Conservation (phyloP, 2,888 invertebrate species). For the Coronaproctus castanopsis region DNA sequence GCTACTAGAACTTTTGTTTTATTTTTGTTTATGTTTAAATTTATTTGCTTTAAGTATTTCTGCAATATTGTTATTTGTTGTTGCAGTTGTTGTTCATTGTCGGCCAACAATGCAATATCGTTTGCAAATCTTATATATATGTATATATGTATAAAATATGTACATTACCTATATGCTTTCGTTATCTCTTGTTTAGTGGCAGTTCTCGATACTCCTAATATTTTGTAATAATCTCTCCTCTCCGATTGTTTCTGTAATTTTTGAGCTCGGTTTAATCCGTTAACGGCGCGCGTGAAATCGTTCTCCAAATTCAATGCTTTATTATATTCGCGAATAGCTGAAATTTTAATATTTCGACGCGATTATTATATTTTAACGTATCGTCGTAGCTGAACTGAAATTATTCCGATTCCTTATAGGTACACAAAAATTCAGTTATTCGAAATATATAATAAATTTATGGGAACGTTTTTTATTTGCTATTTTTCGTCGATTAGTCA, state of each 20-base stretch:
- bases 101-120: too few species aligned
- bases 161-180: slow-evolving; percentile 77
- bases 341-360: slow-evolving; percentile 17
- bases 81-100: too few species aligned
- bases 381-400: neutral
- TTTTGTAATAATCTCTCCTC: slow-evolving; percentile 92
- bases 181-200: slow-evolving; percentile 82
- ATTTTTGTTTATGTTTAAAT: too few species aligned
- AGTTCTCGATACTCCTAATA: slow-evolving; percentile 69
- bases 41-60: too few species aligned
- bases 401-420: neutral
- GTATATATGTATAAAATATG: too few species aligned
- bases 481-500: too few species aligned
- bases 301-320: slow-evolving; percentile 68
- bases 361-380: neutral
- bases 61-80: too few species aligned
- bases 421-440: neutral
- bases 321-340: slow-evolving; percentile 70
- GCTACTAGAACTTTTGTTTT: too few species aligned
- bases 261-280: slow-evolving; percentile 71
- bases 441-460: neutral
- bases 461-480: too few species aligned
- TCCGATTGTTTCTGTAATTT: slow-evolving; percentile 81
- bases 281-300: slow-evolving; percentile 57
- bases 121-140: too few species aligned